These are phyloP conservation scores for Gallinago paraguaiae DNA, from an alignment of 2,113 vertebrate species.

Conservation along the genomic window DNA sequence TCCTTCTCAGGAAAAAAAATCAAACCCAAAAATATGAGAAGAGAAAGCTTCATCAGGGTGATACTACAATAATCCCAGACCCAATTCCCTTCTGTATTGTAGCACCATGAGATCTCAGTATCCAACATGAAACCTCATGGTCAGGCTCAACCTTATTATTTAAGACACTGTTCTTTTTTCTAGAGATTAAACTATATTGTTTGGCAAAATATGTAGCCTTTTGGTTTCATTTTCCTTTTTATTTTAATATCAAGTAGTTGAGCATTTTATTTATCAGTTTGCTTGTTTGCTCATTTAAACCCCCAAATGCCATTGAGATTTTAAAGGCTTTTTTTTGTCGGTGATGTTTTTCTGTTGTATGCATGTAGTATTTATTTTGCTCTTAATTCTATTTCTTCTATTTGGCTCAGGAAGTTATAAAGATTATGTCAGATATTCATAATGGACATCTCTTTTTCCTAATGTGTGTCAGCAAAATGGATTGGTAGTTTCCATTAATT, in stretches of 20 bases:
- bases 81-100: background rate
- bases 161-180: background rate
- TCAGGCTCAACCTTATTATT: background rate
- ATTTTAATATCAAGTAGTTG: background rate
- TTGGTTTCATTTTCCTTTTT: background rate
- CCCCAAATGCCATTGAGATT: background rate
- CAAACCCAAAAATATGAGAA: background rate
- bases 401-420: background rate
- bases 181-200: background rate
- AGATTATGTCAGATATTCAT: background rate
- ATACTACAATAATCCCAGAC: background rate
- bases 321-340: background rate
- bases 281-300: background rate
- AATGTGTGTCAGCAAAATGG: background rate
- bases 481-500: conserved; percentile 14
- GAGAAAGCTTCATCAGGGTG: background rate
- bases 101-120: background rate
- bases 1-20: background rate
- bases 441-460: background rate
- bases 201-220: background rate
- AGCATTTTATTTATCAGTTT: background rate
- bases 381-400: background rate
- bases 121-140: background rate
- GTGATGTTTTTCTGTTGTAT: background rate
- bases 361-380: background rate